A percentile compares a stretch with the other conserved stretches of the same genome.
Conservation (phyloP, 2,888 invertebrate species). For the Dasysyrphus albostriatus region DNA sequence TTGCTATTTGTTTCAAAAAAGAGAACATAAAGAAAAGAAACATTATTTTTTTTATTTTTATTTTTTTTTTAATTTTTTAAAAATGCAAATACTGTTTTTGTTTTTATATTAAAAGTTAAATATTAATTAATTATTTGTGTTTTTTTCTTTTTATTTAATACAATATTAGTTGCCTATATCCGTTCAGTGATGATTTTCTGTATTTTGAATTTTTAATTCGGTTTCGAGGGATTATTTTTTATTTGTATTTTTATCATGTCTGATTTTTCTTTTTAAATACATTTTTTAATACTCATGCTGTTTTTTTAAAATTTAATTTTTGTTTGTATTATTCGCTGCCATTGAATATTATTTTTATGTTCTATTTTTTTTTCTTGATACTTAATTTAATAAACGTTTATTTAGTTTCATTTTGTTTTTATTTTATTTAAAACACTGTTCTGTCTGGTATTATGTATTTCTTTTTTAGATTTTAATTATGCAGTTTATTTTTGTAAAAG, state of each 20-base stretch:
- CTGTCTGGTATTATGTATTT: conserved; percentile 15
- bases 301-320: conserved; percentile 26
- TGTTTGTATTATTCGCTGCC: conserved; percentile 64
- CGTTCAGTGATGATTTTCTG: conserved; percentile 56
- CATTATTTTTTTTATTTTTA: conserved; percentile 52
- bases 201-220: conserved; percentile 64
- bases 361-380: conserved; percentile 60
- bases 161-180: conserved; percentile 69
- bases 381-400: conserved; percentile 70
- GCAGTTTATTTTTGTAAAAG: conserved; percentile 60
- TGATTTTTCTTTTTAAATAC: conserved; percentile 42
- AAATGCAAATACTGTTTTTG: conserved; percentile 74
- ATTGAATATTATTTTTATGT: conserved; percentile 63
- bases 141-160: conserved; percentile 56
- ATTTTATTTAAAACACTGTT: conserved; percentile 49
- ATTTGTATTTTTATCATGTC: conserved; percentile 61
- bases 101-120: conserved; percentile 73
- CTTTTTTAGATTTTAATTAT: conserved; percentile 23
- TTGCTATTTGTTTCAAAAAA: conserved; percentile 63
- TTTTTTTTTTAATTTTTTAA: conserved; percentile 52
- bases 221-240: conserved; percentile 70
- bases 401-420: conserved; percentile 76
- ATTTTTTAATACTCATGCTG: conserved; percentile 22
- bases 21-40: conserved; percentile 66
- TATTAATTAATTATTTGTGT: conserved; percentile 75